Conservation (phyloP, 2,113 vertebrate species). For the Pogonocichla stellata region DNA sequence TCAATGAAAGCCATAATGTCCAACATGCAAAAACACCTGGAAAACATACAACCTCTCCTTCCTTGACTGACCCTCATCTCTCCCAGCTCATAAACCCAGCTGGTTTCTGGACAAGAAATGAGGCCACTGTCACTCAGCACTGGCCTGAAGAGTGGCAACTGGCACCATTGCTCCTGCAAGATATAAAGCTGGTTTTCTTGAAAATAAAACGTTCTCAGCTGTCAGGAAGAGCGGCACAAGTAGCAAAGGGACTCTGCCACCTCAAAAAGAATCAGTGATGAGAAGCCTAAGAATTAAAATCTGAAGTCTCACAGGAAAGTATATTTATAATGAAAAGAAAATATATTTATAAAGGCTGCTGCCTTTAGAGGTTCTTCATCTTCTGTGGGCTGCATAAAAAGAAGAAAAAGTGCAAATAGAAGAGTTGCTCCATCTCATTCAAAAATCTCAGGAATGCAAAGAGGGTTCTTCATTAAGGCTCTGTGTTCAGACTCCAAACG, state of each 20-base stretch:
- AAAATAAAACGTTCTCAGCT: neutral
- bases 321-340: conserved; percentile 25
- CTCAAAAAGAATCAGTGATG: conserved; percentile 38
- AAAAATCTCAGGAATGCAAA: neutral
- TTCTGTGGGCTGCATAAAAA: neutral
- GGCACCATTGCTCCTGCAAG: neutral
- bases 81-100: neutral
- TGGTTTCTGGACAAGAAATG: neutral
- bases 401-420: neutral
- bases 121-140: neutral
- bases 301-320: neutral
- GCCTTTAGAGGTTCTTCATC: neutral
- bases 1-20: neutral
- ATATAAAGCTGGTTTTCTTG: neutral
- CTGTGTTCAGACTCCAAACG: conserved; percentile 6
- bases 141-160: neutral
- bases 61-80: neutral
- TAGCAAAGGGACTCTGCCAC: neutral
- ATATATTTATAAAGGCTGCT: conserved; percentile 16
- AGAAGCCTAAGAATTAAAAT: conserved; percentile 32
- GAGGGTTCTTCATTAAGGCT: conserved; percentile 13
- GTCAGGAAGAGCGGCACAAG: neutral
- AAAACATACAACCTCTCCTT: neutral
- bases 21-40: neutral
- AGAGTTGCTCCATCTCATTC: neutral